These are phyloP conservation scores for Tauraco hartlaubi DNA, from an alignment of 2,797 vertebrate genomes.

Conservation along the genomic window DNA sequence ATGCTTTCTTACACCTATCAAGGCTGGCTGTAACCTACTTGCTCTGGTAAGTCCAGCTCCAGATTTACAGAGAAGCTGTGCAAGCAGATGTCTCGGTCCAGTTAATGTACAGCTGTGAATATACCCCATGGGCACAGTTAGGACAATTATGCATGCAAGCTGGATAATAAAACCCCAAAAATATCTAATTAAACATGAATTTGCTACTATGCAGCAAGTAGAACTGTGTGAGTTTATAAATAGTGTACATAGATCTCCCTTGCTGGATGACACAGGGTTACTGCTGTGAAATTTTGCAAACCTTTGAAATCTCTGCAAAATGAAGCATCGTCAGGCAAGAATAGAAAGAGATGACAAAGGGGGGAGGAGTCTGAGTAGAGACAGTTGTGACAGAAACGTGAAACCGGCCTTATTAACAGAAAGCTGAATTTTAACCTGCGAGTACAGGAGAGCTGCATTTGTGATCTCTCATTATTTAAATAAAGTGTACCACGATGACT, in stretches of 20 bases:
- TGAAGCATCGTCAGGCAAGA: neutral
- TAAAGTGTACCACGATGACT: neutral
- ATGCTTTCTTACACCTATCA: neutral
- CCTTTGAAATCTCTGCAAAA: conserved; percentile 8
- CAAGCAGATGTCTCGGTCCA: neutral
- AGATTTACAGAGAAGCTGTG: neutral
- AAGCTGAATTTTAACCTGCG: neutral
- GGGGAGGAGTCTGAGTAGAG: neutral
- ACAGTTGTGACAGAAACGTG: rapidly evolving
- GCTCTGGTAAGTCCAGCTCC: neutral
- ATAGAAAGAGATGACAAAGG: neutral
- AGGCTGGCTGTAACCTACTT: neutral
- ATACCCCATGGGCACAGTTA: neutral
- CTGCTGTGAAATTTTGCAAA: neutral
- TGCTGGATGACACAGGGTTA: conserved; percentile 10
- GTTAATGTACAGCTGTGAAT: neutral
- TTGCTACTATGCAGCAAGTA: neutral
- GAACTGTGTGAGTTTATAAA: neutral
- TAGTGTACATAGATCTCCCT: neutral
- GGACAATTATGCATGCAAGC: neutral
- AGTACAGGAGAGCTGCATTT: neutral
- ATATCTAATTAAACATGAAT: neutral
- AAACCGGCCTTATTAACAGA: neutral
- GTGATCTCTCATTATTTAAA: neutral
- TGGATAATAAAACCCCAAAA: neutral